Percentiles rank a stretch among this genome's conserved stretches.
Evolutionary conservation across 1,140 invertebrate genomes (phyloP).

Genomic region (Listronotus bonariensis): DNA sequence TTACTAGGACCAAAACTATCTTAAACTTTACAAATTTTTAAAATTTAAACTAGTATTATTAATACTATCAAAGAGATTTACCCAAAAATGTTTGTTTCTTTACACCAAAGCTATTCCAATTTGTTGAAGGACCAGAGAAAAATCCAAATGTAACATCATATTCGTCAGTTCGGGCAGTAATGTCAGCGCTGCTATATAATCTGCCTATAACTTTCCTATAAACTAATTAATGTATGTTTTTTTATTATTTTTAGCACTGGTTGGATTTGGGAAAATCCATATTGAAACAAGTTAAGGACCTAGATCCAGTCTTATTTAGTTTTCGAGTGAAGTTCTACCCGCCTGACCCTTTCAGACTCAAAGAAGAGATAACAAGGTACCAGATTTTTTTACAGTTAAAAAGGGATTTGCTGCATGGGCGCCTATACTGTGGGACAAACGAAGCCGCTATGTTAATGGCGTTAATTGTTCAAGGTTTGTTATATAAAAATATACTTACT

Average conservation of each 20-base stretch:
- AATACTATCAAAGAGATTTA: no score
- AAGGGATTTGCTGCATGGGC: constrained; percentile 91
- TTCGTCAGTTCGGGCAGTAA: no score
- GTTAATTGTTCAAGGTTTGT: constrained; percentile 87
- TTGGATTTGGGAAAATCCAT: constrained; percentile 92
- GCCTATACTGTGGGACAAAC: constrained; percentile 86
- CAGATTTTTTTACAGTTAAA: constrained; percentile 94
- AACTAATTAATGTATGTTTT: neutral
- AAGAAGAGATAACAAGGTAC: constrained; percentile 88
- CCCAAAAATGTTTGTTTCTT: no score
- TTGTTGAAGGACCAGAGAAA: no score
- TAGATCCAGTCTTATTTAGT: constrained; percentile 86
- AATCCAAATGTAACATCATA: no score
- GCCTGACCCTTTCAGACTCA: constrained; percentile 81
- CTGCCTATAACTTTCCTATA: constrained; percentile 5
- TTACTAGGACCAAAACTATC: no score
- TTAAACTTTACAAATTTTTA: no score
- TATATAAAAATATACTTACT: no score
- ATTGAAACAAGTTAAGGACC: constrained; percentile 93
- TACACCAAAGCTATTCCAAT: no score
- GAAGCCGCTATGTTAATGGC: constrained; percentile 90
- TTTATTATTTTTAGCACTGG: constrained; percentile 78
- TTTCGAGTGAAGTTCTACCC: constrained; percentile 95
- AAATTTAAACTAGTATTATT: no score
- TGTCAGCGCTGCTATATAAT: no score